Conservation (phyloP, 1,140 invertebrate genomes). For the Megalonaias nervosa region DNA sequence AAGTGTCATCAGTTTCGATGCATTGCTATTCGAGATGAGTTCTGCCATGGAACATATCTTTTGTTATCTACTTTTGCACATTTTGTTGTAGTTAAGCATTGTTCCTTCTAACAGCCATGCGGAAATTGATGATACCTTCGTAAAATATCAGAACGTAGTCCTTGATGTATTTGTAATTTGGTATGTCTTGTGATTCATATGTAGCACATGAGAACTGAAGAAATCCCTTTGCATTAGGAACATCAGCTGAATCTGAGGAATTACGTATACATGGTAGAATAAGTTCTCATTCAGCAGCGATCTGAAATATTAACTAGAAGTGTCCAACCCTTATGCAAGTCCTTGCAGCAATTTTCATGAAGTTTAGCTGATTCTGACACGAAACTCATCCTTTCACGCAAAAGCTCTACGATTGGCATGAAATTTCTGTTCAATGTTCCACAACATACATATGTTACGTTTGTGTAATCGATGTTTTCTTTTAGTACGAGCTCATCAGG, state of each 20-base stretch:
- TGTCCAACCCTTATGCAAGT: slow-evolving; percentile 9
- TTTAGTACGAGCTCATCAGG: no score
- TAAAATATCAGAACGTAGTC: not conserved
- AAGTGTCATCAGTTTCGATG: not conserved
- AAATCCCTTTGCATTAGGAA: not conserved
- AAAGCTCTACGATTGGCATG: no score
- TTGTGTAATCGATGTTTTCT: no score
- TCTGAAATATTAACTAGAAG: slow-evolving; percentile 7
- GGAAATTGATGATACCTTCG: slow-evolving; percentile 1
- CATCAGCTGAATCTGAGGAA: not conserved
- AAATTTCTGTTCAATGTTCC: no score
- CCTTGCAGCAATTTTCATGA: slow-evolving; percentile 1
- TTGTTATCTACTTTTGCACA: slow-evolving; percentile 9
- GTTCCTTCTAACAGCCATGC: slow-evolving; percentile 8
- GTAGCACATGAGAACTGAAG: not conserved
- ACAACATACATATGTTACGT: no score
- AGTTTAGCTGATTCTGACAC: not conserved
- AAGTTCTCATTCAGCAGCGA: not conserved
- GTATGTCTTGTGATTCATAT: no score
- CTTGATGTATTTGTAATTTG: not conserved
- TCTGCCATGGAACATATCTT: slow-evolving; percentile 1
- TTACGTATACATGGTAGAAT: slow-evolving; percentile 3
- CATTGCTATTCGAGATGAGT: slow-evolving; percentile 11
- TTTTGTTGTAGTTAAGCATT: not conserved
- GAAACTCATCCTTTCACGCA: slow-evolving; percentile 1